A percentile compares a stretch with the other conserved stretches of the same genome.
These are phyloP conservation scores for Maniola hyperantus DNA, from an alignment of 2,888 invertebrate genomes.

Conservation along the genomic window DNA sequence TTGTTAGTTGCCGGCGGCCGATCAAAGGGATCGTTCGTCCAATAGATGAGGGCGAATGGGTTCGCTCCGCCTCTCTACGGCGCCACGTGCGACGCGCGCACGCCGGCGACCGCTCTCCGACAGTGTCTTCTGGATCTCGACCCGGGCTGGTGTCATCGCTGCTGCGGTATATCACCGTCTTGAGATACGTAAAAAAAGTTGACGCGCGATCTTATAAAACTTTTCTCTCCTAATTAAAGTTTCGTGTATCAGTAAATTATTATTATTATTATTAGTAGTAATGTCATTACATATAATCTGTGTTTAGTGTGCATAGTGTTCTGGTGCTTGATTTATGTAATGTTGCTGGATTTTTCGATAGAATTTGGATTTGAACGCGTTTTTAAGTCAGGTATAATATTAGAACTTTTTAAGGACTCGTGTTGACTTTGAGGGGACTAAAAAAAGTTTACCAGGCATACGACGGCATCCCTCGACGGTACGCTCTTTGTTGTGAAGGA, in stretches of 20 bases:
- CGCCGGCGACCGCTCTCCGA: slow-evolving; percentile 54
- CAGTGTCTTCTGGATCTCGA: slow-evolving; percentile 61
- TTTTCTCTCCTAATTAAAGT: slow-evolving; percentile 17
- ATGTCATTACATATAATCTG: neutral
- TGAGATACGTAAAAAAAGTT: slow-evolving; percentile 41
- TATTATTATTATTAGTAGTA: too few species aligned
- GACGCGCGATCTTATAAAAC: slow-evolving; percentile 45
- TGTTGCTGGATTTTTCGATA: slow-evolving; percentile 29
- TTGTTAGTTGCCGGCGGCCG: slow-evolving; percentile 79
- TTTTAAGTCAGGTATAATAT: slow-evolving; percentile 45
- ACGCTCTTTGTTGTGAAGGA: slow-evolving; percentile 50
- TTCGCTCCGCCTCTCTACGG: slow-evolving; percentile 62
- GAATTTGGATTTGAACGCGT: slow-evolving; percentile 37
- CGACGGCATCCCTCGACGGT: slow-evolving; percentile 56
- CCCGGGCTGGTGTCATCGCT: slow-evolving; percentile 41
- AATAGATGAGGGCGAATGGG: slow-evolving; percentile 55
- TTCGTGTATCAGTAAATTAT: neutral
- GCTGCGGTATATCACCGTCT: slow-evolving; percentile 22
- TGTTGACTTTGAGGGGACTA: slow-evolving; percentile 42
- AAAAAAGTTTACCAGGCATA: slow-evolving; percentile 45
- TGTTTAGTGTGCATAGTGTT: slow-evolving; percentile 14
- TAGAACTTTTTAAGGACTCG: slow-evolving; percentile 48
- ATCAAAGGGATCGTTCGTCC: slow-evolving; percentile 71
- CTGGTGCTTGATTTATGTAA: slow-evolving; percentile 21
- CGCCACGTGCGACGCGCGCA: slow-evolving; percentile 81